A percentile compares a stretch with the other conserved stretches of the same genome.
Evolutionary conservation across 2,797 vertebrate species (phyloP).

Genomic region (Cygnus olor): DNA sequence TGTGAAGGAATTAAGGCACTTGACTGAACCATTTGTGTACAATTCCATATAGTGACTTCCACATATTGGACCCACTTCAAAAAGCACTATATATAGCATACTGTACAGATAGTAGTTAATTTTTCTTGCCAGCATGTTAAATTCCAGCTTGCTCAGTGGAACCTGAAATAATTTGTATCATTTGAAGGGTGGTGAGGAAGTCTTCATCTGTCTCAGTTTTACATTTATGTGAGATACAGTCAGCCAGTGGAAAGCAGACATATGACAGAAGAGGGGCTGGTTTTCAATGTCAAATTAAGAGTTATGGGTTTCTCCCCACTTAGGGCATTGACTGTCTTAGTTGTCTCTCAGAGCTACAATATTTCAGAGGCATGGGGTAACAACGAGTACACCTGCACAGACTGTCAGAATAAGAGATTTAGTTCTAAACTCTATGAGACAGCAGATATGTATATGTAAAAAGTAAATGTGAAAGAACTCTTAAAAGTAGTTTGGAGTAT

Average conservation of each 20-base stretch:
- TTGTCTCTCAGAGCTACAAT: background rate
- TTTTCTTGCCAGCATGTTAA: background rate
- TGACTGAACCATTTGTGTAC: background rate
- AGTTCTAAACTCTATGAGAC: background rate
- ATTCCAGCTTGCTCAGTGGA: background rate
- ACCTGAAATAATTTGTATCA: background rate
- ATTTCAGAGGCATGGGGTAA: background rate
- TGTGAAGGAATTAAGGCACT: background rate
- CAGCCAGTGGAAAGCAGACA: background rate
- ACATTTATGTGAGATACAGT: background rate
- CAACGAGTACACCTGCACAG: background rate
- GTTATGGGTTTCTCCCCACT: background rate
- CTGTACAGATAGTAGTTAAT: background rate
- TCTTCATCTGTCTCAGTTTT: background rate
- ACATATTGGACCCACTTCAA: background rate
- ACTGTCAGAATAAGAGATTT: background rate
- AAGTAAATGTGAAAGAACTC: background rate
- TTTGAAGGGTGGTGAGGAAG: background rate
- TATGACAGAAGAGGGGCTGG: background rate
- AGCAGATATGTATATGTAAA: background rate
- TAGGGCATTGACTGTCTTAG: background rate
- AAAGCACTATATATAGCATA: background rate
- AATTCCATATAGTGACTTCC: background rate
- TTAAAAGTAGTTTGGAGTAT: background rate
- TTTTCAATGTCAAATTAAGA: background rate